Evolutionary conservation across 2,797 vertebrate species (phyloP).

Genomic region (Brachymystax lenok): DNA sequence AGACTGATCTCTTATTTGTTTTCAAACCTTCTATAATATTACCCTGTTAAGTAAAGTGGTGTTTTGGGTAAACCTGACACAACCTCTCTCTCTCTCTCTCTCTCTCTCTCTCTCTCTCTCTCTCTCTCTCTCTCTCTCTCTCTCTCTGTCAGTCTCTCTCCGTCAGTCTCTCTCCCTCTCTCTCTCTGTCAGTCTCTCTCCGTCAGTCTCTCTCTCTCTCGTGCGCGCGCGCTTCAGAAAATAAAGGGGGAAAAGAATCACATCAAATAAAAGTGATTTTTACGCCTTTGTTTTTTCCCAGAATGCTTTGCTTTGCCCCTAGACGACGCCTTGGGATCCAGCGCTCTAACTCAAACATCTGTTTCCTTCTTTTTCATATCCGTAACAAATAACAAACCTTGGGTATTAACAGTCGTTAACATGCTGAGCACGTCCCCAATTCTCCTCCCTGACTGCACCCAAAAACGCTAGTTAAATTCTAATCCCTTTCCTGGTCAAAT

Average conservation of each 20-base stretch:
- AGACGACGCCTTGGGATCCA: constrained; percentile 53
- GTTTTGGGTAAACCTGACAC: not conserved
- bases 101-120: not conserved
- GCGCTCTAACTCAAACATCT: constrained; percentile 65
- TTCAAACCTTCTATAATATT: not conserved
- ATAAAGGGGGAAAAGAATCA: constrained; percentile 4
- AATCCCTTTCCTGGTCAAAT: constrained; percentile 59
- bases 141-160: not conserved
- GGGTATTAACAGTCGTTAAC: constrained; percentile 50
- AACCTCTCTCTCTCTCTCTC: not conserved
- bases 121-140: not conserved
- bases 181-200: not conserved
- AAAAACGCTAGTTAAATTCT: constrained; percentile 49
- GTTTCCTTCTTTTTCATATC: constrained; percentile 53
- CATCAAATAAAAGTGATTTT: constrained; percentile 36
- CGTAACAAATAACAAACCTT: constrained; percentile 44
- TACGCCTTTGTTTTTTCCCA: constrained; percentile 33
- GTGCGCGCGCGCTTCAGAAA: not conserved
- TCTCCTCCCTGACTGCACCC: constrained; percentile 40
- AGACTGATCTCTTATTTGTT: not conserved
- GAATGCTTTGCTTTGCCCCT: constrained; percentile 26
- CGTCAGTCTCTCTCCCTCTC: not conserved
- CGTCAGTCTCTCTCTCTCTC: not conserved
- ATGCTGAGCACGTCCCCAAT: constrained; percentile 19
- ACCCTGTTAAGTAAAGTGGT: not conserved